Evolutionary conservation across 2,113 vertebrate species (phyloP).

Genomic region (Arvicanthis niloticus): DNA sequence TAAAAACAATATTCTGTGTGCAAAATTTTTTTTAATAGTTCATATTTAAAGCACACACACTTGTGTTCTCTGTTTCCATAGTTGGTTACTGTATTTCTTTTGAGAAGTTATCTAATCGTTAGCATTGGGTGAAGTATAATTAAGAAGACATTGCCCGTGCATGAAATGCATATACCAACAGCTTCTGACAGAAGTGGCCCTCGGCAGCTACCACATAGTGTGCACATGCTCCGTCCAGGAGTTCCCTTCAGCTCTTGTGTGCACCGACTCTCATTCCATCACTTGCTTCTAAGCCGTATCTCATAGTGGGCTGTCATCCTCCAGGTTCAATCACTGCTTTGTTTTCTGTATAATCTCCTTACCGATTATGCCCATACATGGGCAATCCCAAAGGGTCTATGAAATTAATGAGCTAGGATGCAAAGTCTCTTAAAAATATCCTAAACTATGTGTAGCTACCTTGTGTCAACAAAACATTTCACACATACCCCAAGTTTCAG

Average conservation of each 20-base stretch:
- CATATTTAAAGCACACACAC: constrained; percentile 26
- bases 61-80: neutral
- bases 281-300: neutral
- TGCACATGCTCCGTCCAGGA: neutral
- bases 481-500: neutral
- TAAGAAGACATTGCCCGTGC: neutral
- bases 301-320: neutral
- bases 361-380: neutral
- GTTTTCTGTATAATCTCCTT: constrained; percentile 19
- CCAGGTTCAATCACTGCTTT: neutral
- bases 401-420: neutral
- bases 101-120: constrained; percentile 33
- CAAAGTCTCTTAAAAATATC: constrained; percentile 1
- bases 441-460: neutral
- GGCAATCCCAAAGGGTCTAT: neutral
- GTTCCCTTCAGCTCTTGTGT: constrained; percentile 9
- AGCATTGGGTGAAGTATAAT: neutral
- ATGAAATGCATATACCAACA: neutral
- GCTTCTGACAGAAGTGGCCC: neutral
- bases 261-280: constrained; percentile 15
- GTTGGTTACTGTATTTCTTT: constrained; percentile 21
- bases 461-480: constrained; percentile 29
- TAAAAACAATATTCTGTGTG: constrained; percentile 1
- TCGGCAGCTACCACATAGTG: neutral
- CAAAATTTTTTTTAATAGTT: neutral